Conservation (phyloP, 2,113 vertebrate genomes). For the Chaetorhynchus papuensis region DNA sequence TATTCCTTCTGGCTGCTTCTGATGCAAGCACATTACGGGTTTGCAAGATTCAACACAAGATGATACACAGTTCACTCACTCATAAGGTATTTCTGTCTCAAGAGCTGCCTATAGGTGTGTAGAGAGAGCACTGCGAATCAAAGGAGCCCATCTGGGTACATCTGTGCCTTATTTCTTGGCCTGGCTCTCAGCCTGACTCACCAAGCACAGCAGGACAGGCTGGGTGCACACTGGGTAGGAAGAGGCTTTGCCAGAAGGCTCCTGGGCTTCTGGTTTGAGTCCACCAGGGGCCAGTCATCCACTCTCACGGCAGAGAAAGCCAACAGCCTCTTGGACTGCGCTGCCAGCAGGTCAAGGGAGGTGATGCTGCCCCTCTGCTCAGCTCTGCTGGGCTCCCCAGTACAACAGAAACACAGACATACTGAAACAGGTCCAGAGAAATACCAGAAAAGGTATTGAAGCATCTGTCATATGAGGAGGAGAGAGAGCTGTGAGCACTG, state of each 20-base stretch:
- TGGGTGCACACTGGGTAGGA: not conserved
- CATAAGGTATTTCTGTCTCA: not conserved
- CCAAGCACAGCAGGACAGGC: not conserved
- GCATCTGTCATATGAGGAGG: not conserved
- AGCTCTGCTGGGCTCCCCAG: not conserved
- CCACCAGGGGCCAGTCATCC: not conserved
- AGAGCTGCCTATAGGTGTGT: not conserved
- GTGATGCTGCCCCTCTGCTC: not conserved
- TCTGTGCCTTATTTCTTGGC: not conserved
- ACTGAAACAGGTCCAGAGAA: not conserved
- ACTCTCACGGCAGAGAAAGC: not conserved
- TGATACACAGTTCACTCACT: not conserved
- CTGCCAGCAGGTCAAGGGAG: rapidly evolving
- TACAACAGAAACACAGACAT: not conserved
- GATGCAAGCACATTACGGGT: not conserved
- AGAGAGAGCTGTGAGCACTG: not conserved
- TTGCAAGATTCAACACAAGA: not conserved
- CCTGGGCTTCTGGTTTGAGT: not conserved
- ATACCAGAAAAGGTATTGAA: not conserved
- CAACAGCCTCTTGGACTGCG: not conserved
- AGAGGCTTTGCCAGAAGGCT: not conserved
- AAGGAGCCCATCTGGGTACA: not conserved
- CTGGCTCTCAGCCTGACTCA: not conserved
- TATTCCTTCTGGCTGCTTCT: not conserved
- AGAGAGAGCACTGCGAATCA: not conserved